Base-by-base conservation (phyloP, 1,140 invertebrate species). In the Zaprionus ornatus region DNA sequence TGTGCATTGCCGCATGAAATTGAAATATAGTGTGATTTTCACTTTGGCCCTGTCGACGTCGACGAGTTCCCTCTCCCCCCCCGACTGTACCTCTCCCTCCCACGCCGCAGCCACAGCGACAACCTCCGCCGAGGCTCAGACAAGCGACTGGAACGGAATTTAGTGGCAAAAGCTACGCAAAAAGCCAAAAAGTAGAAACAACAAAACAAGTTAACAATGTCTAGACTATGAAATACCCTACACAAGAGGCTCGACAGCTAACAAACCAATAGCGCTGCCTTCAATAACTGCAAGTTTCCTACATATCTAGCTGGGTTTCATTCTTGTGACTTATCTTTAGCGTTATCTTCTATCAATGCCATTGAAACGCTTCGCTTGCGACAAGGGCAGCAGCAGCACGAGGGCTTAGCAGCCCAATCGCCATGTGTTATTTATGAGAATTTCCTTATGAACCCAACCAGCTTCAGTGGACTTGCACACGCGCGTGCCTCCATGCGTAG, bases 1-100 rank as follows among this genome's bases (percentile, higher is more conserved):
- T 73, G 77, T 77, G 83, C 84, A 87, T 57, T 78, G 80, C 85
- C 84, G 80, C 84, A 88, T 88, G 84, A 88, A 88, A 88, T 88
- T 88, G 84, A 88, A 88, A 88, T 88, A 88, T 88, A 90, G 84
- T 88, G 84, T 88, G 85, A 88, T 88, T 88, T 88, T 88, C 84
- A 90, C 84, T 88, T 88, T 88, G 75, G 85, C 71, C 65, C 71
- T 62, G 74, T 52, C 54, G 52, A 57, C 29, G 55, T 40, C 35
- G 29, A 45, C 42, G 50, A 56, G 66, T 48, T 40, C 17, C 55
- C 19, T 12, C 21, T 1, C 17, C 13, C 17, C 13, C 45, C n/a
- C 40, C 35, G n/a, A 0, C 15, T 6, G 27, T 4, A 25, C 25
- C 12, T 6, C 1, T 32, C 5, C 12, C 19, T 10, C 12, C 10